Evolutionary conservation across 1,140 invertebrate species (phyloP), one percentile per base, ranked within the genome.

Genomic region (Atta texana): DNA sequence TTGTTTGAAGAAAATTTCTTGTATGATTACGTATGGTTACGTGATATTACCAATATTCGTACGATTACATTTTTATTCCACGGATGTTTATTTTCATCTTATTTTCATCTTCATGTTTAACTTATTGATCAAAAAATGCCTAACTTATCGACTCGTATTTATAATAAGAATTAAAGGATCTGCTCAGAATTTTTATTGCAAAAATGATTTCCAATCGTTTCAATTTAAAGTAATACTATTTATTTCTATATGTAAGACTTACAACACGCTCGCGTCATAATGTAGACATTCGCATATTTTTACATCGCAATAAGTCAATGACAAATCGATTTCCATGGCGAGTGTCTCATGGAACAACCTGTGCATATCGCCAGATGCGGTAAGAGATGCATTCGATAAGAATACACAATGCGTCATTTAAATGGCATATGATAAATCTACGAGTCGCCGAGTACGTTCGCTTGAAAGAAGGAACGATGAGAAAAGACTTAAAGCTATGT

Each of bases 401-500:
- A 68, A 31, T 53, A 39, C 18, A 59, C 61, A 21, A 68, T 31
- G 63, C 28, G 63, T 68, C 77, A 49, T 24, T 80, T 68, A 68
- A 80, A 80, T 53, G 77, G 63, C 49, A 31, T n/a, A 53, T 80
- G 63, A 80, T 55, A 68, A 80, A 80, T 80, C 31, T 49, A 39
- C 6, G 44, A 53, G 16, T 39, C 21, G 44, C 14, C 57, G 39
- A 51, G 28, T 34, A 51, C 28, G 24, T 51, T 68, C 76, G 59
- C n/a, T 34, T 44, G 6, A 53, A 31, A n/a, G 6, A n/a, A 49
- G 12, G 21, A 77, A 63, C 18, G 75, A 28, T 10, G 59, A 64
- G 59, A 51, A 68, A 51, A 63, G 63, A 80, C 68, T 6, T 34
- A 34, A 34, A 34, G 31, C 31, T 6, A 6, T 34, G 6, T 34